These are phyloP conservation scores for Stichodactyla mertensii DNA, from an alignment of 64 coral and sea anemone genomes.

Conservation along the genomic window DNA sequence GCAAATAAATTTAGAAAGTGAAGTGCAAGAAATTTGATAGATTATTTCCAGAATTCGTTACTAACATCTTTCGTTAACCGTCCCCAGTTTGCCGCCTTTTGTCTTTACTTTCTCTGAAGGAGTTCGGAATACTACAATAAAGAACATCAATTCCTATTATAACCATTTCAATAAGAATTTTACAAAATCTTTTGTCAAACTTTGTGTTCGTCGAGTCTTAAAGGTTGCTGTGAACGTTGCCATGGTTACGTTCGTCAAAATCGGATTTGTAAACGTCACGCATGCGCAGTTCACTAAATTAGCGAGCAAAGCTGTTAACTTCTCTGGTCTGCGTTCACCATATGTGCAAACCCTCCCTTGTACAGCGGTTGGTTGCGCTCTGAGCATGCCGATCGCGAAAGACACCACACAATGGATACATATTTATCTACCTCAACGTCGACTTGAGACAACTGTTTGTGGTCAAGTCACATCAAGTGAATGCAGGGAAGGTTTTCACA, in stretches of 20 bases:
- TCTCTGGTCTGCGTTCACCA: neutral
- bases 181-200: neutral
- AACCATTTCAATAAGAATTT: no score
- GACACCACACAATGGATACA: no score
- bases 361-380: neutral
- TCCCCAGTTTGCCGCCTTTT: neutral
- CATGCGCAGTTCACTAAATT: constrained; percentile 17
- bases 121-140: neutral
- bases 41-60: neutral
- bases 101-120: constrained; percentile 3
- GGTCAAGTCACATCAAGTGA: no score
- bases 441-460: no score
- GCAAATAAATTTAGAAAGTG: neutral
- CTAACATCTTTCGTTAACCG: constrained; percentile 8
- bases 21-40: neutral
- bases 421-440: no score
- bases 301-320: neutral
- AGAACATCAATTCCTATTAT: neutral
- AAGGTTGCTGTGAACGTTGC: neutral
- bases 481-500: no score
- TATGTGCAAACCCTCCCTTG: neutral
- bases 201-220: neutral
- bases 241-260: constrained; percentile 10
- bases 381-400: neutral
- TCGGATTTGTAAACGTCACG: neutral